A percentile compares a stretch with the other conserved stretches of the same genome.
Conservation (phyloP, 2,888 invertebrate genomes). For the Euclidia mi region DNA sequence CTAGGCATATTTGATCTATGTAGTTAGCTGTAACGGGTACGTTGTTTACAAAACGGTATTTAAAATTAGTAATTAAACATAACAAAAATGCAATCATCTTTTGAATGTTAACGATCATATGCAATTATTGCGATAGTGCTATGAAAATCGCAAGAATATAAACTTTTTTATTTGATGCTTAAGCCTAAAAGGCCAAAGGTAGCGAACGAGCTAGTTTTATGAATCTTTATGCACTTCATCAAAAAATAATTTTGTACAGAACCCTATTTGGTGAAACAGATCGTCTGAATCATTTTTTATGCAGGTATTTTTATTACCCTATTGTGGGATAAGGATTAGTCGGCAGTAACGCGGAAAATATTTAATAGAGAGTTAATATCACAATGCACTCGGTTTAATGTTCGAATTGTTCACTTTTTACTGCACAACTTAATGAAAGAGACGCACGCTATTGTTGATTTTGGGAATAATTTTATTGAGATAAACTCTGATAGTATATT, state of each 20-base stretch:
- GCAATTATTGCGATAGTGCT: too few species aligned
- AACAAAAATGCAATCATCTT: too few species aligned
- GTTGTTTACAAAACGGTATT: too few species aligned
- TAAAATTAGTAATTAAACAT: too few species aligned
- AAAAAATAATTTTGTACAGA: constrained; percentile 2
- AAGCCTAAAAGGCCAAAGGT: too few species aligned
- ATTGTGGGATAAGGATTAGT: constrained; percentile 79
- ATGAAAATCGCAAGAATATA: too few species aligned
- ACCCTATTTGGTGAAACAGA: not conserved
- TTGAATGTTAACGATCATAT: too few species aligned
- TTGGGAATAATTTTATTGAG: constrained; percentile 20
- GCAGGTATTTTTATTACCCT: constrained; percentile 79
- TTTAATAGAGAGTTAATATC: constrained; percentile 82
- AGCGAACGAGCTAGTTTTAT: too few species aligned
- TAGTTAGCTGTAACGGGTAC: too few species aligned
- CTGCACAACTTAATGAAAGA: constrained; percentile 61
- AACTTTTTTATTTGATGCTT: too few species aligned
- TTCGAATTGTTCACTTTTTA: constrained; percentile 65
- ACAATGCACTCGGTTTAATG: constrained; percentile 70
- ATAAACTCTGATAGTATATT: constrained; percentile 1
- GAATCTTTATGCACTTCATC: too few species aligned
- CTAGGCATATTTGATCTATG: too few species aligned
- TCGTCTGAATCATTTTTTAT: constrained; percentile 61
- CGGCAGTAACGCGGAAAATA: constrained; percentile 81
- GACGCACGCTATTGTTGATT: constrained; percentile 58